A percentile compares a stretch with the other conserved stretches of the same genome.
Evolutionary conservation across 2,113 vertebrate species (phyloP).

Genomic region (Shinisaurus crocodilurus): DNA sequence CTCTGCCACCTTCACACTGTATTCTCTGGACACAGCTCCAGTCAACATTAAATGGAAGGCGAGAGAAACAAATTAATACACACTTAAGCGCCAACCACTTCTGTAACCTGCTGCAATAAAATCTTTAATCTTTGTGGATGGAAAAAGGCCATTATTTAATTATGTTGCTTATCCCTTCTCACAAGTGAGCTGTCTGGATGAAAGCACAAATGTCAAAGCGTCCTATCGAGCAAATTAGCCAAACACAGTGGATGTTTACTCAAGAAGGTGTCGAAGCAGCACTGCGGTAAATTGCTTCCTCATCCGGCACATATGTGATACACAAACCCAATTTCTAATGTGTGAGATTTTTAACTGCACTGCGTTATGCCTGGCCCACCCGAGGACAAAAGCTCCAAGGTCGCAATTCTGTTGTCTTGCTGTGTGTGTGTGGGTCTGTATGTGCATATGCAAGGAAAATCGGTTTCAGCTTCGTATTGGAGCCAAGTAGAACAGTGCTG

Average conservation of each 20-base stretch:
- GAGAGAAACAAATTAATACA: constrained; percentile 15
- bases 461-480: background rate
- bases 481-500: background rate
- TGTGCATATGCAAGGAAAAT: too few species aligned
- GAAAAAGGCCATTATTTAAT: constrained; percentile 51
- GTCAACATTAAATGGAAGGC: background rate
- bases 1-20: background rate
- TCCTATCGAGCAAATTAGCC: constrained; percentile 46
- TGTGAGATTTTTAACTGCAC: background rate
- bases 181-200: constrained; percentile 34
- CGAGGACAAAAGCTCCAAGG: background rate
- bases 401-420: background rate
- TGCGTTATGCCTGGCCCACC: background rate
- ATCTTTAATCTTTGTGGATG: constrained; percentile 43
- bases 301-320: constrained; percentile 29
- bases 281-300: constrained; percentile 27
- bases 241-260: constrained; percentile 19
- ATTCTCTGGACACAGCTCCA: background rate
- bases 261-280: constrained; percentile 32
- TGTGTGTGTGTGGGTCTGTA: background rate
- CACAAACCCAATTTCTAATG: background rate
- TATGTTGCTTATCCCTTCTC: constrained; percentile 33
- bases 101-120: constrained; percentile 10
- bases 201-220: constrained; percentile 42
- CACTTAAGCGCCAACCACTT: background rate